Conservation (phyloP, 2,113 vertebrate genomes). For the Panthera leo region DNA sequence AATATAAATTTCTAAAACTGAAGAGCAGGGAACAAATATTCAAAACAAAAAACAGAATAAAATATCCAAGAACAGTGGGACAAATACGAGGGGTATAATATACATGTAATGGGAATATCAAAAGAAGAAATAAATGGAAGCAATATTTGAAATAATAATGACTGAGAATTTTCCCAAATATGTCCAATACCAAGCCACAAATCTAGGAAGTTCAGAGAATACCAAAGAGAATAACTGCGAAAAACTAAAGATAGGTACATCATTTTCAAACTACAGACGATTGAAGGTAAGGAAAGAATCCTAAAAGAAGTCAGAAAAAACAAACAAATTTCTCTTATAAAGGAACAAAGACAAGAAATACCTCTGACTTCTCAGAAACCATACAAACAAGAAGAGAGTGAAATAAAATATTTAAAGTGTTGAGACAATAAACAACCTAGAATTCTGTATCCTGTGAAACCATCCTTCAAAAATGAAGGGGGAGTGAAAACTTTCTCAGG, state of each 20-base stretch:
- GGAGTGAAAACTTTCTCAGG: not conserved
- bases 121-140: not conserved
- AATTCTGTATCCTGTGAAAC: not conserved
- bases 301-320: not conserved
- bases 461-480: not conserved
- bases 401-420: not conserved
- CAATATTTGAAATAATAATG: not conserved
- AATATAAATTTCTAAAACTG: not conserved
- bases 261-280: not conserved
- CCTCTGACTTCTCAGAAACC: not conserved
- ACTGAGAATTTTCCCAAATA: not conserved
- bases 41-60: too few relatives aligned
- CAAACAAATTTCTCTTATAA: not conserved
- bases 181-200: not conserved
- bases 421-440: not conserved
- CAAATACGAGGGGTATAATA: not conserved
- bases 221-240: not conserved
- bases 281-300: not conserved
- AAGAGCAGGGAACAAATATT: not conserved
- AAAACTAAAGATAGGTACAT: not conserved
- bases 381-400: not conserved
- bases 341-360: not conserved
- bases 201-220: not conserved
- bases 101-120: not conserved
- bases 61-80: not conserved